Base-by-base conservation (phyloP, 2,113 vertebrate genomes). In the Lophotis ruficrista region DNA sequence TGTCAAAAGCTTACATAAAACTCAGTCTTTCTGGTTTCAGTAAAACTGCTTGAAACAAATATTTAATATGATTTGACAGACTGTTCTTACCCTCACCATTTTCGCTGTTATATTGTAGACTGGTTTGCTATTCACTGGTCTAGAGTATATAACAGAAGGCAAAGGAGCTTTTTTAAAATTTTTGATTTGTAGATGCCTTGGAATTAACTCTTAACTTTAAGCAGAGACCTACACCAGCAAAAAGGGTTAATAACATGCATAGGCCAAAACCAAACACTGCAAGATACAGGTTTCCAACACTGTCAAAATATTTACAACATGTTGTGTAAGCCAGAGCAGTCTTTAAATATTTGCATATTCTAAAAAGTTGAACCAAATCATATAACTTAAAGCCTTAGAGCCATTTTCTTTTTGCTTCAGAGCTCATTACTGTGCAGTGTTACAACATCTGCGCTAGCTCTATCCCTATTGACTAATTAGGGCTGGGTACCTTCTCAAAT, bases 401-500 rank as follows among this genome's bases (percentile, higher is more conserved):
- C 38, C 24, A 15, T 90, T 89, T 89, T 81, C 8, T n/a, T 84
- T 83, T 66, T 51, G n/a, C 64, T 75, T 81, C 50, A 45, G 72
- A 87, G 51, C 50, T 86, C 48, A n/a, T 18, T 87, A 17, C 60
- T 61, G 33, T 15, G 43, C 76, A 60, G 51, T 1, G 3, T 45
- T 50, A 71, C 18, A 65, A 64, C 0, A 78, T 10, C 56, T 68
- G 31, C 4, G 37, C 69, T 64, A 79, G 21, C 41, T 79, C 68
- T 91, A 73, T 7, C 17, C 68, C 43, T 92, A 8, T 94, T 96
- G 94, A 84, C 86, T 48, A 93, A 84, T 78, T 66, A 88, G 90
- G 94, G 91, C 78, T 94, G 89, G 86, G 82, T 91, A 73, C 60
- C 61, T 83, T 65, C 89, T 81, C 94, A 97, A 96, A 97, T 95